phyloP scores from a whole-genome alignment of 2,113 vertebrate genomes.

The Hirundichthys speculiger region DNA sequence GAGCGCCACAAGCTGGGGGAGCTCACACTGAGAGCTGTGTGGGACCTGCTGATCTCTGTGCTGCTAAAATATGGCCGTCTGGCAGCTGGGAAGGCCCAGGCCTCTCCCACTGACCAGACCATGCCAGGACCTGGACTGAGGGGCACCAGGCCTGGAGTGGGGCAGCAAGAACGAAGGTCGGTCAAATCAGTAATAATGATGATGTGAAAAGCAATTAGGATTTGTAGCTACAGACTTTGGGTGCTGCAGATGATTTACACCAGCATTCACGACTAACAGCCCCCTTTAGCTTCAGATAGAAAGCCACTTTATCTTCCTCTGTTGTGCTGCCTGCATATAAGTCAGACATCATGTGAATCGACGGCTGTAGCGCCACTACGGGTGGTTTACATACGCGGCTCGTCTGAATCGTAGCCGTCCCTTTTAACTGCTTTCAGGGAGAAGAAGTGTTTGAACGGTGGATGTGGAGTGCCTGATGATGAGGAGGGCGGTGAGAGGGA shows the following conservation, averaged over 20 bases:
- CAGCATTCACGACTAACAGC: constrained; percentile 27
- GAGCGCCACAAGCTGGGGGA: constrained; percentile 89
- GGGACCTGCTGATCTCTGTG: constrained; percentile 82
- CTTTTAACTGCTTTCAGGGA: constrained; percentile 59
- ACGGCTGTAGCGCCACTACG: constrained; percentile 1
- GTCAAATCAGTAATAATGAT: too few relatives aligned
- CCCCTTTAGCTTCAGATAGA: constrained; percentile 10
- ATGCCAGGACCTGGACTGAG: constrained; percentile 64
- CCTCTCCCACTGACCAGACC: constrained; percentile 62
- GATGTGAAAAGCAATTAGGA: too few relatives aligned
- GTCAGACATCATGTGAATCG: constrained; percentile 31
- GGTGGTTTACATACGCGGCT: background rate
- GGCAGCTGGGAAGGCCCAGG: constrained; percentile 67
- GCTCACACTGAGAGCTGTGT: constrained; percentile 80
- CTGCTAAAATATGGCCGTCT: constrained; percentile 81
- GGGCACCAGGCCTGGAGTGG: constrained; percentile 67
- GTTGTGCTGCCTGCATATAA: constrained; percentile 6
- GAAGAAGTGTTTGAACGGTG: constrained; percentile 91
- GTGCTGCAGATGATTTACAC: constrained; percentile 14
- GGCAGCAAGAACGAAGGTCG: constrained; percentile 69
- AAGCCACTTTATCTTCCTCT: constrained; percentile 22
- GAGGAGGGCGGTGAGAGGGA: constrained; percentile 88
- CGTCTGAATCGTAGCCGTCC: constrained; percentile 24
- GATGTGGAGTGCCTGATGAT: constrained; percentile 91
- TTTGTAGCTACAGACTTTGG: too few relatives aligned